phyloP scores from a whole-genome alignment of 2,113 vertebrate species.

The Peromyscus maniculatus region DNA sequence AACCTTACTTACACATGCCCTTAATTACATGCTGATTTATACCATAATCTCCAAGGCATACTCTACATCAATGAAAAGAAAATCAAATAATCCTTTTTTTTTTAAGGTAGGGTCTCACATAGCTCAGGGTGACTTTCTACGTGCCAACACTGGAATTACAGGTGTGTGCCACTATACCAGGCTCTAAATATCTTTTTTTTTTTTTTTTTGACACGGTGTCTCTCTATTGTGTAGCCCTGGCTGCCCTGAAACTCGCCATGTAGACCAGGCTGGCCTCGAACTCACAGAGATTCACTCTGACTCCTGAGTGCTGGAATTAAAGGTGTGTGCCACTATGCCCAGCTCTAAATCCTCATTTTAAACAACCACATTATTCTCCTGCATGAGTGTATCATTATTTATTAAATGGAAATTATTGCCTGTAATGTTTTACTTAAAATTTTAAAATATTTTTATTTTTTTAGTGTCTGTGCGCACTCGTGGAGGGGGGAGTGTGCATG shows the following conservation, averaged over 20 bases:
- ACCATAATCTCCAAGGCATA: neutral
- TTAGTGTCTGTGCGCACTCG: neutral
- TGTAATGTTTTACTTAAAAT: neutral
- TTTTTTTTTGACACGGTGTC: neutral
- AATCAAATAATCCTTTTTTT: neutral
- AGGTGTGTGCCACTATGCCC: neutral
- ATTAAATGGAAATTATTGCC: conserved; percentile 1
- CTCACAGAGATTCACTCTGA: neutral
- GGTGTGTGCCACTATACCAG: neutral
- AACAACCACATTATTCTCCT: conserved; percentile 7
- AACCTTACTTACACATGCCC: conserved; percentile 6
- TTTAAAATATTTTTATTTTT: neutral
- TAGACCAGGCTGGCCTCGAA: neutral
- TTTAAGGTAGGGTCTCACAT: too few relatives aligned
- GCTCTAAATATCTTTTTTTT: too few relatives aligned
- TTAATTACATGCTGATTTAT: neutral
- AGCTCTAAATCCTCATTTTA: neutral
- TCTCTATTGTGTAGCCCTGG: neutral
- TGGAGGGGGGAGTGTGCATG: too few relatives aligned
- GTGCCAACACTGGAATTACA: neutral
- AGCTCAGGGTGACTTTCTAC: neutral
- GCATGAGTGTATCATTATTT: neutral
- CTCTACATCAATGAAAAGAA: conserved; percentile 24
- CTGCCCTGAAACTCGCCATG: neutral
- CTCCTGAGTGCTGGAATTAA: neutral